Evolutionary conservation across 2,113 vertebrate genomes (phyloP).

Genomic region (human): DNA sequence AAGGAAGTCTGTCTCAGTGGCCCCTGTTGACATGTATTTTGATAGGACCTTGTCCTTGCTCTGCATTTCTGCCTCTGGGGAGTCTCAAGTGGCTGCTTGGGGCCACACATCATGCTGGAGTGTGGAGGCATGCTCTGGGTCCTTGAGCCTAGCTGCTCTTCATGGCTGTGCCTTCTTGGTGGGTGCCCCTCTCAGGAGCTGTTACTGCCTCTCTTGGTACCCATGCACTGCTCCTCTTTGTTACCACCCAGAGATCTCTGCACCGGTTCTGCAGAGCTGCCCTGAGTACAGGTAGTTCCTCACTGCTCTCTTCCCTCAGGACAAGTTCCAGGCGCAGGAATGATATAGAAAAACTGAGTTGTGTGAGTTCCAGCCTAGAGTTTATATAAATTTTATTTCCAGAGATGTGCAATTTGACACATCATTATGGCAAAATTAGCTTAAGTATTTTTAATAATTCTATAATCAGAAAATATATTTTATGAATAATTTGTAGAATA

Average conservation of each 20-base stretch:
- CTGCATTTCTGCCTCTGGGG: not conserved
- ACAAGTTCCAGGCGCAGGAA: not conserved
- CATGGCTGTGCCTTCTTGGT: not conserved
- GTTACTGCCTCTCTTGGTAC: not conserved
- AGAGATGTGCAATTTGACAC: not conserved
- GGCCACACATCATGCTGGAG: not conserved
- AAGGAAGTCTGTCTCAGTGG: not conserved
- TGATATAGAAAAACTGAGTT: not conserved
- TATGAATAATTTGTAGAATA: not conserved
- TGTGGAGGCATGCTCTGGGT: not conserved
- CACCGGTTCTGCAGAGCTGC: too few relatives aligned
- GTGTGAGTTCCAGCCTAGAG: not conserved
- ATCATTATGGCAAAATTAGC: too few relatives aligned
- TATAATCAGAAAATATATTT: not conserved
- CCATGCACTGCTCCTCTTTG: not conserved
- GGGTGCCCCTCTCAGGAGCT: not conserved
- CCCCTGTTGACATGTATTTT: not conserved
- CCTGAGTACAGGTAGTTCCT: too few relatives aligned
- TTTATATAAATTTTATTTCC: not conserved
- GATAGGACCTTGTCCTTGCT: not conserved
- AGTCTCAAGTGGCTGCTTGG: not conserved
- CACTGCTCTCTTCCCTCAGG: not conserved
- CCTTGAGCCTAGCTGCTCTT: not conserved
- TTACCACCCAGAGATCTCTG: accelerated
- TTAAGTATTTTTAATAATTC: not conserved